phyloP scores from a whole-genome alignment of 2,888 invertebrate genomes.

The Harpalus rubripes region DNA sequence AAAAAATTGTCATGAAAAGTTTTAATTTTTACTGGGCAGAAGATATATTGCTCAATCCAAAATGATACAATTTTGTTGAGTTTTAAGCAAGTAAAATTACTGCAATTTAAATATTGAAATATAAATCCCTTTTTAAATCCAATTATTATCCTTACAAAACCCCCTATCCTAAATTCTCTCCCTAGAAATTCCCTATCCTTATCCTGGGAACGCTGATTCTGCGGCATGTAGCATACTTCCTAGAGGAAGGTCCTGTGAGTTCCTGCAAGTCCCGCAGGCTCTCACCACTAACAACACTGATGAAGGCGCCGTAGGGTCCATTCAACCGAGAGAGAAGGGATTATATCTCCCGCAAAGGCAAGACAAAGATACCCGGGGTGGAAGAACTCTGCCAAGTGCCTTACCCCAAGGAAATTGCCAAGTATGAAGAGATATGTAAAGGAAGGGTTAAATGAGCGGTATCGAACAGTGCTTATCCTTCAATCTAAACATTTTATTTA shows the following conservation, averaged over 20 bases:
- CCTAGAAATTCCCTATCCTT: background rate
- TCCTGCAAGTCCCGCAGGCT: slow-evolving; percentile 12
- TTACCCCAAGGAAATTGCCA: slow-evolving; percentile 20
- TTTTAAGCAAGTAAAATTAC: too few relatives aligned
- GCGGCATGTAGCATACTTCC: slow-evolving; percentile 14
- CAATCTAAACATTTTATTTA: background rate
- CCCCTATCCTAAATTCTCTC: too few relatives aligned
- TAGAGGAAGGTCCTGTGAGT: slow-evolving; percentile 13
- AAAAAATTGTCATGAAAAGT: too few relatives aligned
- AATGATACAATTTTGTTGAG: too few relatives aligned
- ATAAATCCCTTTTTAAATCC: too few relatives aligned
- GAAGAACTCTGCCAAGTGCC: slow-evolving; percentile 35
- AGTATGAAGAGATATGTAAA: slow-evolving; percentile 12
- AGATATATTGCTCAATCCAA: too few relatives aligned
- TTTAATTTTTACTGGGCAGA: too few relatives aligned
- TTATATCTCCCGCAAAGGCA: background rate
- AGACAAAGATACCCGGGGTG: background rate
- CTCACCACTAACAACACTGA: slow-evolving; percentile 57
- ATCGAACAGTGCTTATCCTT: background rate
- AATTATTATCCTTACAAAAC: background rate
- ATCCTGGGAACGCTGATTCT: background rate
- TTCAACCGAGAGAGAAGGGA: background rate
- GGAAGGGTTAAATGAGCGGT: background rate
- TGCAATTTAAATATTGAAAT: too few relatives aligned
- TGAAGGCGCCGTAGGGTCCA: slow-evolving; percentile 46